Evolutionary conservation across 1,140 invertebrate genomes (phyloP).

Genomic region (Batillaria attramentaria): DNA sequence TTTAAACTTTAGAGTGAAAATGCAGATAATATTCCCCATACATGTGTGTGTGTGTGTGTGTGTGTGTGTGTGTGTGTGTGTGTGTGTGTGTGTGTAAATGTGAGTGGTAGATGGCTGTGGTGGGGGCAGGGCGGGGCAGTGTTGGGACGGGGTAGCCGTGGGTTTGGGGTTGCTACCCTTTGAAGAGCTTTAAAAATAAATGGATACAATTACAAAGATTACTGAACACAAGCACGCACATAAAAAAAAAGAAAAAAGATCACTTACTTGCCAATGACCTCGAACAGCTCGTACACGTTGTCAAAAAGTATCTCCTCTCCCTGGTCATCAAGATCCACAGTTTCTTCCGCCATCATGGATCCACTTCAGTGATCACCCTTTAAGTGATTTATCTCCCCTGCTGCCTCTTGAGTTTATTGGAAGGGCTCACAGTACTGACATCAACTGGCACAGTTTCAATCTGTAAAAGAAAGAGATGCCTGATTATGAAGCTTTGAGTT

Average conservation of each 20-base stretch:
- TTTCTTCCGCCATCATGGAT: neutral
- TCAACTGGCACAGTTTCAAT: neutral
- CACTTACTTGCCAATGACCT: conserved; percentile 22
- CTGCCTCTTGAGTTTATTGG: neutral
- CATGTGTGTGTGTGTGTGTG: too few relatives aligned
- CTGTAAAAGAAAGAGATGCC: neutral
- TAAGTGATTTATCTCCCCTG: neutral
- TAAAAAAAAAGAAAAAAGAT: neutral
- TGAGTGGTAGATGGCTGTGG: too few relatives aligned
- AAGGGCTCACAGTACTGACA: neutral
- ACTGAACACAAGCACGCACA: neutral
- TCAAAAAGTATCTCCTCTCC: conserved; percentile 26
- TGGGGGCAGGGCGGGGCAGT: too few relatives aligned
- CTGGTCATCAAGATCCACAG: neutral
- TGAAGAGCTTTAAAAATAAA: neutral
- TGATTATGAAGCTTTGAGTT: neutral
- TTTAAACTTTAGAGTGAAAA: too few relatives aligned
- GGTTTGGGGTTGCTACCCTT: too few relatives aligned
- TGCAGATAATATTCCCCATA: too few relatives aligned
- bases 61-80: too few relatives aligned
- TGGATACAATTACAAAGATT: neutral
- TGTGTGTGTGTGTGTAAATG: too few relatives aligned
- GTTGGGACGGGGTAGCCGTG: too few relatives aligned
- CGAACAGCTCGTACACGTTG: conserved; percentile 25
- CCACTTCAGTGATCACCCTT: neutral